Evolutionary conservation across 2,113 vertebrate species (phyloP), one percentile per base, ranked within the genome.

Genomic region (Protomyctophum bolini): DNA sequence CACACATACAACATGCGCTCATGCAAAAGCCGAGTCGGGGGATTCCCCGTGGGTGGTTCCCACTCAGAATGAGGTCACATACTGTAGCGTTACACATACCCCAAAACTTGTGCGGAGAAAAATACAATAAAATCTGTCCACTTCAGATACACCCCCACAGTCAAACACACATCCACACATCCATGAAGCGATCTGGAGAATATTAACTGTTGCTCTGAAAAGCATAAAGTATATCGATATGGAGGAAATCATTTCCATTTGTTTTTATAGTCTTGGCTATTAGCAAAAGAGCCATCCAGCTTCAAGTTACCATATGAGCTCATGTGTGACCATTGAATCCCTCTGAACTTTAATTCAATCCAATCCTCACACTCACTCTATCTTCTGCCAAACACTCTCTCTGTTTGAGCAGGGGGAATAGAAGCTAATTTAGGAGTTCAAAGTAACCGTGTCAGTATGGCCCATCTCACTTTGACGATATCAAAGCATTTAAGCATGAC

Each of bases 11-110:
- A 41, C 33, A 41, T 41, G 33, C 3, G 33, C 33, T 4, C 33
- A 72, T 64, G 68, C 62, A 80, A 63, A 77, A 78, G 59, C 76
- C 73, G 77, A 81, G 75, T 80, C 64, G 79, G 91, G 92, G 91
- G 91, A 91, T 90, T 93, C 90, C 91, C 91, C 86, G 56, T 86
- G 87, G 87, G 89, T 83, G 86, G 83, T 91, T 91, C 91, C 85
- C 84, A 86, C 68, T 77, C 66, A 81, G 83, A 84, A 92, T 93
- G 88, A 93, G 90, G 86, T 93, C 92, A 93, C 73, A 49, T 71
- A 51, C 69, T 75, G 79, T 54, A 72, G 64, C 70, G 77, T 77
- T 82, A 74, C 79, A 83, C 86, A 89, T 80, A 79, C 87, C 80
- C 76, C 67, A 80, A 89, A 79, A 86, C 76, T 76, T 86, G 65